Conservation (phyloP, 2,888 invertebrate species). For the Drosophila birchii region DNA sequence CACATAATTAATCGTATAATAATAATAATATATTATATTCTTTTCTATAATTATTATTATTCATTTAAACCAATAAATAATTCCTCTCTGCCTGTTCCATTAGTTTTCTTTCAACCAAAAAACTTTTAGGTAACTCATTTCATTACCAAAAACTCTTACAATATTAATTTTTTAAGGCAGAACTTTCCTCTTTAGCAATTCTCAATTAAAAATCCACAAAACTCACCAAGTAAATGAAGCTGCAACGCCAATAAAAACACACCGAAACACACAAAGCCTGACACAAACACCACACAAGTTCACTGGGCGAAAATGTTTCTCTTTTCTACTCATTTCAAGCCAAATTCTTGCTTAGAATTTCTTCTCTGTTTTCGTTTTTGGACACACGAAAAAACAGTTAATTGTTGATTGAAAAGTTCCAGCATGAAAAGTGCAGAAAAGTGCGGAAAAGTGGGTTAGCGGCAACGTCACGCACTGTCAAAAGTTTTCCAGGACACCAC, state of each 20-base stretch:
- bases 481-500: conserved; percentile 9
- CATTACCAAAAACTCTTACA: neutral
- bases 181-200: neutral
- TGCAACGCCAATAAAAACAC: conserved; percentile 15
- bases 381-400: conserved; percentile 17
- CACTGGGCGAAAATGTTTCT: conserved; percentile 45
- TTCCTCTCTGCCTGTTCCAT: neutral
- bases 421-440: neutral
- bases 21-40: neutral
- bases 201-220: conserved; percentile 24
- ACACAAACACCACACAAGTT: conserved; percentile 24
- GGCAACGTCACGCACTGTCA: conserved; percentile 4
- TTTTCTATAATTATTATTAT: neutral
- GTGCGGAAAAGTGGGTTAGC: conserved; percentile 2
- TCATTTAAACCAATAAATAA: too few relatives aligned
- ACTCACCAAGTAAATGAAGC: conserved; percentile 35
- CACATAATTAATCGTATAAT: too few relatives aligned
- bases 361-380: neutral
- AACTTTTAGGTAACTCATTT: neutral
- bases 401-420: conserved; percentile 13
- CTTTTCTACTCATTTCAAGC: neutral
- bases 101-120: neutral
- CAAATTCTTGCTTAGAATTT: conserved; percentile 1
- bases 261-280: neutral
- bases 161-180: neutral